phyloP scores from a whole-genome alignment of 2,113 vertebrate species.

The Regulus satrapa region DNA sequence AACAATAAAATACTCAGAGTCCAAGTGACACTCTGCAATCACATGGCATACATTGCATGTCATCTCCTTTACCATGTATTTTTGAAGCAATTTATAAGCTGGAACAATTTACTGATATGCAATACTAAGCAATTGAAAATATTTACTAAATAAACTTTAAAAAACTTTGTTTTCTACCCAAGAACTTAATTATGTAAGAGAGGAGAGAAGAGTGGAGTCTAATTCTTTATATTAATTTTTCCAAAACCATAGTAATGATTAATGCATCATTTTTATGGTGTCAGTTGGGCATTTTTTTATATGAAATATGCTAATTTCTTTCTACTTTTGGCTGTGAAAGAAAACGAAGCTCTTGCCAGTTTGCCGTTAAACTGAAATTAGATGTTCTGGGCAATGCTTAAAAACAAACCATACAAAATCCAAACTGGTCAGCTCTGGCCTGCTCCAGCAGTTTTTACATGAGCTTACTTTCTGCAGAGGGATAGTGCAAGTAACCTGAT shows the following conservation, averaged over 20 bases:
- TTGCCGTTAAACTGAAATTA: not conserved
- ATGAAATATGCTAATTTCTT: not conserved
- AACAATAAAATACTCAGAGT: not conserved
- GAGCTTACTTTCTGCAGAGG: not conserved
- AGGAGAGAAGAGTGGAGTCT: not conserved
- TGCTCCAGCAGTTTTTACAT: not conserved
- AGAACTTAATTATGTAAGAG: not conserved
- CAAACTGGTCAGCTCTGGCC: not conserved
- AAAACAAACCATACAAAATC: not conserved
- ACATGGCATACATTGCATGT: not conserved
- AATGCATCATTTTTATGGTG: not conserved
- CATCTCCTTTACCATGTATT: not conserved
- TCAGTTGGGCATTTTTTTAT: not conserved
- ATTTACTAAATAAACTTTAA: not conserved
- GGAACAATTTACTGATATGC: not conserved
- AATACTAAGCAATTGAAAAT: conserved; percentile 5
- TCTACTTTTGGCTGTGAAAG: not conserved
- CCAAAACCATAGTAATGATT: not conserved
- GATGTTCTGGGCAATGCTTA: not conserved
- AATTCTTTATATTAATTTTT: conserved; percentile 6
- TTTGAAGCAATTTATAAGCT: conserved; percentile 1
- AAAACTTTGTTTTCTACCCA: not conserved
- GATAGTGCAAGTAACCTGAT: not conserved
- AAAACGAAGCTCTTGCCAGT: not conserved
- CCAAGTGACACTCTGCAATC: not conserved